Evolutionary conservation across 2,797 vertebrate species (phyloP).

Genomic region (Synaphobranchus kaupii): DNA sequence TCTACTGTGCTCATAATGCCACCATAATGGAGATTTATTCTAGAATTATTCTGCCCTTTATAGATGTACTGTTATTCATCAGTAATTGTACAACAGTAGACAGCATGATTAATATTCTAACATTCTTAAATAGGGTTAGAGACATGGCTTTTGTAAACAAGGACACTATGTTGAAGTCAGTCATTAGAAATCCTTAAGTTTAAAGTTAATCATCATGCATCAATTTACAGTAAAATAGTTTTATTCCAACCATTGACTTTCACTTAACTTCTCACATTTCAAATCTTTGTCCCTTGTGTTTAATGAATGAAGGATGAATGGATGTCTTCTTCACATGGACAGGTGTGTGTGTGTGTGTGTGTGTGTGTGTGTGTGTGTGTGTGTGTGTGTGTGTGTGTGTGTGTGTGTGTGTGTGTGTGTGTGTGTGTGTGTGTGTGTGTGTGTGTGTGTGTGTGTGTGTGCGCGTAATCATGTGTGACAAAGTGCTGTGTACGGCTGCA

Average conservation of each 20-base stretch:
- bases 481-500: background rate
- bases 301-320: background rate
- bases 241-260: background rate
- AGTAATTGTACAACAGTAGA: background rate
- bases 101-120: background rate
- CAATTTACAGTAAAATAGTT: background rate
- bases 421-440: background rate
- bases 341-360: background rate
- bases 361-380: background rate
- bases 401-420: background rate
- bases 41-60: background rate
- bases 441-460: background rate
- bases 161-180: background rate
- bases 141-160: background rate
- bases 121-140: background rate
- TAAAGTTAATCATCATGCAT: background rate
- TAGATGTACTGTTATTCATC: background rate
- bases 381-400: background rate
- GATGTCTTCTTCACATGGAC: background rate
- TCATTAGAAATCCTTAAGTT: background rate
- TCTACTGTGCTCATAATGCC: background rate
- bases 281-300: background rate
- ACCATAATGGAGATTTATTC: background rate
- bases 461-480: no score
- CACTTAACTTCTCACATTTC: background rate